Base-by-base conservation (phyloP, 2,888 invertebrate species). In the Bimastos eiseni region DNA sequence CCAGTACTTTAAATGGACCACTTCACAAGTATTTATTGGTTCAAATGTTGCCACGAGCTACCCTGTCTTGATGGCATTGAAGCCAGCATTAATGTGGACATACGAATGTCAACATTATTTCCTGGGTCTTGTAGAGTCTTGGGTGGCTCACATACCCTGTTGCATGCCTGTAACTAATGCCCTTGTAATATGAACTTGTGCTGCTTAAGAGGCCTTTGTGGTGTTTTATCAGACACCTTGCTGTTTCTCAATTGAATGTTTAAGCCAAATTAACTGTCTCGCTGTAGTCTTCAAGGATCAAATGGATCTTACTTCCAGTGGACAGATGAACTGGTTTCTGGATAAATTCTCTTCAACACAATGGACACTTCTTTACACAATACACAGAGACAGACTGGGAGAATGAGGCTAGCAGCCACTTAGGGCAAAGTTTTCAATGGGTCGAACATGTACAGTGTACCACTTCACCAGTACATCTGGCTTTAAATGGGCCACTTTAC, bases 401-500 rank as follows among this genome's bases (percentile, higher is more conserved):
- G n/a, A 70, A 70, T 70, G 70, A n/a, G 70, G 70, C 30, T 4
- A n/a, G n/a, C 30, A 30, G n/a, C n/a, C 30, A 70, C 70, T 30
- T 70, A 70, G 70, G n/a, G 70, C 70, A 70, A 70, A 70, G n/a
- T 30, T 70, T 30, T n/a, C n/a, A 30, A 70, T 70, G 30, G 70
- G 49, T 24, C n/a, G 11, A 70, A 11, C n/a, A n/a, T 70, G 30
- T n/a, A 30, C n/a, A 70, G n/a, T 70, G n/a, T 70, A n/a, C 24
- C 49, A 19, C 49, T 49, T n/a, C 70, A n/a, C 70, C 70, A 30
- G 11, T 70, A n/a, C n/a, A 11, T 70, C 70, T 70, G 70, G 30
- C 70, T 70, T n/a, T 70, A n/a, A 70, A 70, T 70, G 70, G n/a
- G 70, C 70, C 70, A 70, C 70, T 70, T 70, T 70, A 30, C 70